Evolutionary conservation across 2,888 invertebrate genomes (phyloP), one percentile per base, ranked within the genome.

Genomic region (Drosophila infuscata): DNA sequence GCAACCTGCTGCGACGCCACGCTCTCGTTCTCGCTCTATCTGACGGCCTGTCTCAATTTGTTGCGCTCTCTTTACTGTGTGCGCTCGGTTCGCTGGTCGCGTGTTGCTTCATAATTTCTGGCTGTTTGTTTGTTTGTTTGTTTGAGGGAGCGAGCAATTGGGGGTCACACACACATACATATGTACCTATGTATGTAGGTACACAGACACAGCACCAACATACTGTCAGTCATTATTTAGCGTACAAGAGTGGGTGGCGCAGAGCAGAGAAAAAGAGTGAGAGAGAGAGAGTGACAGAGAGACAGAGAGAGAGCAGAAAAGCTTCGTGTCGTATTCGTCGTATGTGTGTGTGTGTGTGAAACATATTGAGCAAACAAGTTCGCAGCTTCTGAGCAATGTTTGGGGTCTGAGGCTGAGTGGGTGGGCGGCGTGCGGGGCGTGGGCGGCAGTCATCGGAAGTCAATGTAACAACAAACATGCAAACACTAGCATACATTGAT

Each of bases 291-390:
- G 6, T 20, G 32, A 52, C n/a, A 53, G 33, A 20, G 17, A 6
- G 35, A 35, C 38, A 38, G 63, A 6, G 35, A 35, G 56, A 38
- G 63, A 71, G 77, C 71, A 77, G 46, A 25, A 25, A 74, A 83
- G 90, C 87, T 84, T 84, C 90, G 89, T 86, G 81, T 86, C 70
- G 74, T 59, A 54, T 59, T 74, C 75, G 74, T 74, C 72, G 74
- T 59, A 59, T 70, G 61, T 74, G 67, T 74, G 69, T 71, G 72
- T 82, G 79, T 89, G 63, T 83, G 76, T 82, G 76, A 88, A 89
- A 86, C 89, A 88, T 91, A 90, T 91, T 91, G 89, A 91, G 91
- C 91, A 91, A 91, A 91, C 91, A 91, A 91, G 92, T 91, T 91
- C 90, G 86, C 91, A 90, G 91, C 87, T 86, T 89, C 91, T 91